Conservation (phyloP, 2,113 vertebrate species). For the Sphaerodactylus townsendi region DNA sequence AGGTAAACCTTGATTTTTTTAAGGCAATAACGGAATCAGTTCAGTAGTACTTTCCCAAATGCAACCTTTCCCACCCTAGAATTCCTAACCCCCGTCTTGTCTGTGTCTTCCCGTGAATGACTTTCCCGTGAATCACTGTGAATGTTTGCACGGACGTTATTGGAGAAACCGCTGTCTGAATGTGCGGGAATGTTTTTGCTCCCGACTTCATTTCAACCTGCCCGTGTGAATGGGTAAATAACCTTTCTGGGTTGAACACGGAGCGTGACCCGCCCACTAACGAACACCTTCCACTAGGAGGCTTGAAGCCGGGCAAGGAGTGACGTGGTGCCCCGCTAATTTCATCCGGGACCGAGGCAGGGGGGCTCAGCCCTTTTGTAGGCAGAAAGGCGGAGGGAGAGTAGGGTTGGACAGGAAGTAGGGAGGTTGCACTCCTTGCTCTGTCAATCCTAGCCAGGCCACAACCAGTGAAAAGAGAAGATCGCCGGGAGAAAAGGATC, state of each 20-base stretch:
- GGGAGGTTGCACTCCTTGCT: background rate
- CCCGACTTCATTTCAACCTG: background rate
- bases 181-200: background rate
- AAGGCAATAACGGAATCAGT: background rate
- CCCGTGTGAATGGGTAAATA: background rate
- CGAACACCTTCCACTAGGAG: too few species aligned
- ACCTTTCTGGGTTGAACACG: background rate
- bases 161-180: background rate
- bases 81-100: background rate
- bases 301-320: too few species aligned
- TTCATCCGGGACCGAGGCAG: background rate
- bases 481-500: background rate
- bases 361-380: background rate
- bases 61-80: background rate
- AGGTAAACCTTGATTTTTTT: background rate
- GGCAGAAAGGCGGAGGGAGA: background rate
- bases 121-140: background rate
- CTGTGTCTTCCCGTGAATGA: too few species aligned
- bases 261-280: background rate
- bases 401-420: background rate
- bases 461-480: background rate
- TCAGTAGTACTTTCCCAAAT: background rate
- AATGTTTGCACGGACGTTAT: background rate
- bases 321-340: background rate
- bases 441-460: background rate